phyloP scores from a whole-genome alignment of 1,140 invertebrate genomes.

The Gryllus bimaculatus region DNA sequence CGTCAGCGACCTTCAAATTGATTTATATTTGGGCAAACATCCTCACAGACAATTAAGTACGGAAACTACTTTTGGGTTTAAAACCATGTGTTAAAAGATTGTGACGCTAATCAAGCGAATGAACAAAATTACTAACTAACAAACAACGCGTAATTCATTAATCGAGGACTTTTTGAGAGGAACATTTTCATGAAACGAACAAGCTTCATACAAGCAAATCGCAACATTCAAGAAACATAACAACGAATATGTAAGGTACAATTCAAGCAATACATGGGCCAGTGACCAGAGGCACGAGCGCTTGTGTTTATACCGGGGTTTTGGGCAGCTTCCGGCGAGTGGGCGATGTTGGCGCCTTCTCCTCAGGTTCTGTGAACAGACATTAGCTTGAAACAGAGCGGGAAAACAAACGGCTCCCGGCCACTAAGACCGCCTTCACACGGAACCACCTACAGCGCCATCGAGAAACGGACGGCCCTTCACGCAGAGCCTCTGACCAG shows the following conservation, averaged over 20 bases:
- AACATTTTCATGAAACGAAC: neutral
- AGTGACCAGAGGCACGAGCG: neutral
- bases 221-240: neutral
- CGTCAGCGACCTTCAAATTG: too few relatives aligned
- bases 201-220: neutral
- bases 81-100: too few relatives aligned
- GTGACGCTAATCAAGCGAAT: too few relatives aligned
- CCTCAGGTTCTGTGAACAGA: conserved; percentile 53
- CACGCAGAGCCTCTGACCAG: neutral
- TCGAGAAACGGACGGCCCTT: too few relatives aligned
- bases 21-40: neutral
- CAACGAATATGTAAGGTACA: neutral
- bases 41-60: neutral
- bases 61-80: too few relatives aligned
- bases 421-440: neutral
- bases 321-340: conserved; percentile 86
- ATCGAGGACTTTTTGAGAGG: neutral
- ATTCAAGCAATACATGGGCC: neutral
- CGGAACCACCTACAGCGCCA: neutral
- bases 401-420: neutral
- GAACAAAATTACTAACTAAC: neutral
- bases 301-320: conserved; percentile 75
- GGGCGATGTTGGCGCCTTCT: conserved; percentile 74
- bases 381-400: neutral
- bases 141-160: neutral